A percentile compares a stretch with the other conserved stretches of the same genome.
Evolutionary conservation across 2,113 vertebrate genomes (phyloP).

Genomic region (Acrocephalus kingi): DNA sequence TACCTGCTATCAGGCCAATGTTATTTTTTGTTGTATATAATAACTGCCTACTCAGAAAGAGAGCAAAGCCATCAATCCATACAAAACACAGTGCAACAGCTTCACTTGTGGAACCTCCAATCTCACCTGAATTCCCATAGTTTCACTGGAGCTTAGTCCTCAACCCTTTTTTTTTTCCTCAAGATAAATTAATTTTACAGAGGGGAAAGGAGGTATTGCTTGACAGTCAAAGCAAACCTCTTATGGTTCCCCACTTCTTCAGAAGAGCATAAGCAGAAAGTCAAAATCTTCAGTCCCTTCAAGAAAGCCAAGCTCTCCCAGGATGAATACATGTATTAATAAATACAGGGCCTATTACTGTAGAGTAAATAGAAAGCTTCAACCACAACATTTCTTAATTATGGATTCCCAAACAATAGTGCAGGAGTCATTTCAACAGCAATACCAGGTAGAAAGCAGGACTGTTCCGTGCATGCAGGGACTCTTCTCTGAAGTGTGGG

Average conservation of each 20-base stretch:
- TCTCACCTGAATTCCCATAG: background rate
- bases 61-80: background rate
- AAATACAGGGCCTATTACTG: background rate
- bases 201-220: background rate
- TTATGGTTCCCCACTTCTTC: background rate
- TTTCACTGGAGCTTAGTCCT: background rate
- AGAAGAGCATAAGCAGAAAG: background rate
- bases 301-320: background rate
- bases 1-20: background rate
- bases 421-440: background rate
- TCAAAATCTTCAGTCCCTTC: background rate
- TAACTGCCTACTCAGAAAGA: background rate
- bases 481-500: background rate
- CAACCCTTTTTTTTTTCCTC: background rate
- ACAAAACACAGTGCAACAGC: background rate
- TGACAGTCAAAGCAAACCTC: background rate
- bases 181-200: background rate
- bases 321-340: background rate
- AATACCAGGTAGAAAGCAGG: background rate
- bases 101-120: background rate
- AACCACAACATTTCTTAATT: background rate
- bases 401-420: background rate
- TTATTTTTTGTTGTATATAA: background rate
- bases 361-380: background rate
- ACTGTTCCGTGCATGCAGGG: rapidly evolving